Percentiles rank a stretch among this genome's conserved stretches.
Conservation (phyloP, 2,797 vertebrate species). For the Anas bernieri region DNA sequence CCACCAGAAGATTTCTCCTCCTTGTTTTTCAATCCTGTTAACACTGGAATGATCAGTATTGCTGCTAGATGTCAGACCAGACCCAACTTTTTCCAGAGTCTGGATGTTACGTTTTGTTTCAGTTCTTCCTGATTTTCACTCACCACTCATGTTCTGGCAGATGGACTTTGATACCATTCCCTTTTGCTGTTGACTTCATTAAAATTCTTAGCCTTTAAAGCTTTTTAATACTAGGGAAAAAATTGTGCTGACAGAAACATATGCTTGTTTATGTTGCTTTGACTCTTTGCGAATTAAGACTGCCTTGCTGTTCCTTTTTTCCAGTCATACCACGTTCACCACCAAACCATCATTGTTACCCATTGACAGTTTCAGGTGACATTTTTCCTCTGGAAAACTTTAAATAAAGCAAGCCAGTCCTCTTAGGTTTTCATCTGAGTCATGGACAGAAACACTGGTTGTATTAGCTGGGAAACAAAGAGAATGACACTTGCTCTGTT, state of each 20-base stretch:
- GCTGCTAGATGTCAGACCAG: slow-evolving; percentile 16
- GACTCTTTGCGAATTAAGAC: not conserved
- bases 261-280: not conserved
- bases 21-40: slow-evolving; percentile 14
- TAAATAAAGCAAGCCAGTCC: not conserved
- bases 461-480: not conserved
- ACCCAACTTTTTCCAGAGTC: not conserved
- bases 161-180: not conserved
- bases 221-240: not conserved
- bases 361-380: not conserved
- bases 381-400: not conserved
- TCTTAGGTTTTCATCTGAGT: not conserved
- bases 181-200: not conserved
- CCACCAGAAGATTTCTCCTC: not conserved
- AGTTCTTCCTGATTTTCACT: slow-evolving; percentile 9
- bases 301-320: not conserved
- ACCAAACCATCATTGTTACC: not conserved
- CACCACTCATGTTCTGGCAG: not conserved
- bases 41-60: slow-evolving; percentile 28
- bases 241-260: not conserved
- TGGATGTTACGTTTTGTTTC: not conserved
- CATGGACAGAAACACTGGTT: not conserved
- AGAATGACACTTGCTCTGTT: not conserved
- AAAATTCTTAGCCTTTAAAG: not conserved
- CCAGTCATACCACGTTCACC: not conserved